Conservation (phyloP, 2,113 vertebrate species). For the Puntigrus tetrazona region DNA sequence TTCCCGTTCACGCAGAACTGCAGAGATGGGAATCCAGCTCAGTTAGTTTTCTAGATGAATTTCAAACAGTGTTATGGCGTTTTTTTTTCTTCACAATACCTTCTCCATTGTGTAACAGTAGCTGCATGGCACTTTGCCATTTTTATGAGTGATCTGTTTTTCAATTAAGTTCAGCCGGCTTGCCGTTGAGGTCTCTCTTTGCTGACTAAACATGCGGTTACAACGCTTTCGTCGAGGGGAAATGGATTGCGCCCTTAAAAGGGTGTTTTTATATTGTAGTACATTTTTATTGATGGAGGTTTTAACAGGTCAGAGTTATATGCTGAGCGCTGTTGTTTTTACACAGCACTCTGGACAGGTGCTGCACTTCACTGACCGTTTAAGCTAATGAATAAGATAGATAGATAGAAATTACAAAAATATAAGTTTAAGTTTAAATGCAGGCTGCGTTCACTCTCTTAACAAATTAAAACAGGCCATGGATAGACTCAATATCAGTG, state of each 20-base stretch:
- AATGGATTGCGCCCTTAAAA: conserved; percentile 7
- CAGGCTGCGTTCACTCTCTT: background rate
- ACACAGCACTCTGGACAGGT: background rate
- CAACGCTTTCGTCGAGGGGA: background rate
- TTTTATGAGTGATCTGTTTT: conserved; percentile 15
- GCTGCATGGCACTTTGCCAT: background rate
- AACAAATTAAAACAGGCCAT: background rate
- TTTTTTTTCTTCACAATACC: background rate
- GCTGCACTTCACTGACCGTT: background rate
- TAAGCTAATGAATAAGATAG: background rate
- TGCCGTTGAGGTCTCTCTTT: conserved; percentile 7
- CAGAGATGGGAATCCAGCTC: background rate
- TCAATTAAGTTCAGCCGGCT: background rate
- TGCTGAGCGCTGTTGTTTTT: background rate
- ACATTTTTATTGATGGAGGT: conserved; percentile 14
- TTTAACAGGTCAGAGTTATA: conserved; percentile 24
- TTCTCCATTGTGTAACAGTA: background rate
- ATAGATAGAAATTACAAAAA: background rate
- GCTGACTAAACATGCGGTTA: conserved; percentile 18
- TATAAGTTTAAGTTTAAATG: background rate
- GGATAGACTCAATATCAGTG: background rate
- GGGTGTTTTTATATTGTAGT: conserved; percentile 20
- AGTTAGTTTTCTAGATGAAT: conserved; percentile 11
- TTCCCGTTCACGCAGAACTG: conserved; percentile 31
- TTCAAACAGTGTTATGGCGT: background rate